These are phyloP conservation scores for Halesus radiatus DNA, from an alignment of 1,140 invertebrate genomes.

Conservation along the genomic window DNA sequence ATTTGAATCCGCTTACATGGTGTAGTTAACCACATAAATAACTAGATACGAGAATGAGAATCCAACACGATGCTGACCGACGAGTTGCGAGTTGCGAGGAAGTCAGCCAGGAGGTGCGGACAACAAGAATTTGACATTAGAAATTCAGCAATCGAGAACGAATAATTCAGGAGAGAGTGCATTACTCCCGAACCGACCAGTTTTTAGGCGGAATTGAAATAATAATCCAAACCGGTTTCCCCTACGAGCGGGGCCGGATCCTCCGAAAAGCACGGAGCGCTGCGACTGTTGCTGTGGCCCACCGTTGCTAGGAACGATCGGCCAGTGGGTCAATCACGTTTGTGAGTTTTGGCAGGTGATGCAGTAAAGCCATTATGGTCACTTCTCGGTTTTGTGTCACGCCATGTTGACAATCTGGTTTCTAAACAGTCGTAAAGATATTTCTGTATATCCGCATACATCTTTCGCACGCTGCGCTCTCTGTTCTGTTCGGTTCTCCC, in stretches of 20 bases:
- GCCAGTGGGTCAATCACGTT: slow-evolving; percentile 33
- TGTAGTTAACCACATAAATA: too few relatives aligned
- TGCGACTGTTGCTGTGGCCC: background rate
- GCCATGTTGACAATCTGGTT: slow-evolving; percentile 8
- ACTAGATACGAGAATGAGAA: too few relatives aligned
- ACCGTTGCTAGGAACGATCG: background rate
- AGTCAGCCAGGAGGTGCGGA: slow-evolving; percentile 5
- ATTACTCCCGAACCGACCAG: slow-evolving; percentile 37
- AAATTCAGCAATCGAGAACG: slow-evolving; percentile 33
- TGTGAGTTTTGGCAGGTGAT: slow-evolving; percentile 12
- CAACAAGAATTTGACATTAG: slow-evolving; percentile 33
- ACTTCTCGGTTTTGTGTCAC: slow-evolving; percentile 8
- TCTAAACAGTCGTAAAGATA: background rate
- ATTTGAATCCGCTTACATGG: too few relatives aligned
- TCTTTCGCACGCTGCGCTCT: background rate
- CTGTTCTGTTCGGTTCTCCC: background rate
- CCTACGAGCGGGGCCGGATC: background rate
- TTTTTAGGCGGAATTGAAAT: slow-evolving; percentile 27
- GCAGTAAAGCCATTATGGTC: background rate
- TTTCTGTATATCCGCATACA: slow-evolving; percentile 1
- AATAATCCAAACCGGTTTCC: slow-evolving; percentile 35
- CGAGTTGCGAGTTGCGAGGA: background rate
- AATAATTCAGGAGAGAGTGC: slow-evolving; percentile 22
- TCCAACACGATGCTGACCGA: background rate
- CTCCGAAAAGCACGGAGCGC: background rate